Conservation (phyloP, 2,888 invertebrate genomes). For the Megaustenia siamemsis region DNA sequence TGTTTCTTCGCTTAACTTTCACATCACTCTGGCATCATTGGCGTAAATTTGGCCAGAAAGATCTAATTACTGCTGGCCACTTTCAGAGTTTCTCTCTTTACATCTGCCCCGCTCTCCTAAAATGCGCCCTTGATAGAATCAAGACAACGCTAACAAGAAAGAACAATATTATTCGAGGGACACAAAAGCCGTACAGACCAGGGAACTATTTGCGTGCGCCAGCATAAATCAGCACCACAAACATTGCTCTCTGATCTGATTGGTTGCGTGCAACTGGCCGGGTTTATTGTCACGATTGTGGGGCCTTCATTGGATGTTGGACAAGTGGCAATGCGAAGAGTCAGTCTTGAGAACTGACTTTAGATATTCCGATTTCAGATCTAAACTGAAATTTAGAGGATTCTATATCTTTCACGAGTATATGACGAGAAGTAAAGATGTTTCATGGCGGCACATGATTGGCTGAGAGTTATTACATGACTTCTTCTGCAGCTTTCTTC, state of each 20-base stretch:
- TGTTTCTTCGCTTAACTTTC: background rate
- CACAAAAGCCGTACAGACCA: background rate
- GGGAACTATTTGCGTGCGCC: slow-evolving; percentile 35
- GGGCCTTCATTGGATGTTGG: background rate
- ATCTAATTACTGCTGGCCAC: slow-evolving; percentile 14
- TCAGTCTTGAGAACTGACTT: background rate
- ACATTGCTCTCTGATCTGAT: slow-evolving; percentile 28
- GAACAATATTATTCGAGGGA: background rate
- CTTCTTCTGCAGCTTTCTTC: too few species aligned
- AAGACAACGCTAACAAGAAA: background rate
- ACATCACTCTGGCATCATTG: background rate
- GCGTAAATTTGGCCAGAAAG: background rate
- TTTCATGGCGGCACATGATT: too few species aligned
- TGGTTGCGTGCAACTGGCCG: slow-evolving; percentile 40
- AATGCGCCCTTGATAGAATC: background rate
- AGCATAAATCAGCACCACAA: slow-evolving; percentile 26
- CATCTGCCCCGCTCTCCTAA: background rate
- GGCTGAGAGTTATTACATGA: too few species aligned
- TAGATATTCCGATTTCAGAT: background rate
- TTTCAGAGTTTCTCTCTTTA: background rate
- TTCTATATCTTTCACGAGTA: too few species aligned
- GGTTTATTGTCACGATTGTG: slow-evolving; percentile 20
- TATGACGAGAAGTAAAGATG: too few species aligned
- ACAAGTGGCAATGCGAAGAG: background rate
- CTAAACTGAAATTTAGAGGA: background rate